Base-by-base conservation (phyloP, 2,888 invertebrate genomes). In the Ormyrus nitidulus region DNA sequence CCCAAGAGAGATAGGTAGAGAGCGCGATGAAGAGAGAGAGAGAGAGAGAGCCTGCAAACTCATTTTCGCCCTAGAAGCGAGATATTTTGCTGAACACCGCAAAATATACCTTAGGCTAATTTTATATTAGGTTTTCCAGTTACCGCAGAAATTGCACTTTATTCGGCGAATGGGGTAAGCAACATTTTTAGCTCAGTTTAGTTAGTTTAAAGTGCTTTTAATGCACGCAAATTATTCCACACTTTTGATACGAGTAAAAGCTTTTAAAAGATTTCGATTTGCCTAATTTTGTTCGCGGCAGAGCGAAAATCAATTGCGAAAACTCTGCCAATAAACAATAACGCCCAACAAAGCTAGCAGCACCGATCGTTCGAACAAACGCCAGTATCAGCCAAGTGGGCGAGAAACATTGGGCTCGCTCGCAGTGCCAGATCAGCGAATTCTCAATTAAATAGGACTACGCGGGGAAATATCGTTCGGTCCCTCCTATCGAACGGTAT, bases 21-120 rank as follows among this genome's bases (percentile, higher is more conserved):
- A 34, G 62, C 19, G 51, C 46, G 58, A 62, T 54, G 4, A 53
- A 51, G 10, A 13, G 48, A 70, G 69, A 66, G 48, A 64, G 46
- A 49, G n/a, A 70, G 59, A 13, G 53, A n/a, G 19, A 44, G 58
- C 56, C 7, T 9, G 75, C 11, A n/a, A 79, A 79, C 69, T 79
- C 75, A 61, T 79, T 79, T 66, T 75, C 74, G 65, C 62, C 71
- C 75, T 53, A 79, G 75, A 66, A 75, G 75, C 56, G 74, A 79
- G 65, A 79, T 79, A 79, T 74, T 79, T 64, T 70, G 64, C 62
- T 54, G 56, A 19, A 11, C 7, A 48, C 69, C 68, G 51, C 75
- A 68, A 72, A 72, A 58, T 65, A 48, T 54, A 69, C 75, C 72
- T 71, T 62, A 68, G 61, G 56, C 72, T 76, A 80, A 80, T 76